A percentile compares a stretch with the other conserved stretches of the same genome.
Evolutionary conservation across 2,113 vertebrate genomes (phyloP).

Genomic region (Hippolais icterina): DNA sequence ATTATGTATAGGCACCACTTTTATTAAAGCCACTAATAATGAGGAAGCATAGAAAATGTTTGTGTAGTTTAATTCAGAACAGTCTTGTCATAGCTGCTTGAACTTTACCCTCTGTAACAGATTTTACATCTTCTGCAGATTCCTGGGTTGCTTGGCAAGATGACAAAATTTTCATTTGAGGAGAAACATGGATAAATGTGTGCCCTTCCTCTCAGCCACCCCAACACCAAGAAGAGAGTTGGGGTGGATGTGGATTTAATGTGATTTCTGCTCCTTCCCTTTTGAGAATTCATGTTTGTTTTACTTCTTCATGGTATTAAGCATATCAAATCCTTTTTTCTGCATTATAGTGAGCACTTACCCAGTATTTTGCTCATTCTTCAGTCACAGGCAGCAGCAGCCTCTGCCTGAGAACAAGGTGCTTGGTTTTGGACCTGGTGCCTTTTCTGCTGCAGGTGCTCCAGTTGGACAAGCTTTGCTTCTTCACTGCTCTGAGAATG

Average conservation of each 20-base stretch:
- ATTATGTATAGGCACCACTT: background rate
- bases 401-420: background rate
- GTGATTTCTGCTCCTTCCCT: background rate
- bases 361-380: background rate
- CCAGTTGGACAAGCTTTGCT: background rate
- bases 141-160: background rate
- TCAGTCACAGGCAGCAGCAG: background rate
- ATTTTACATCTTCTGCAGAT: background rate
- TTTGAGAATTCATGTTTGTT: background rate
- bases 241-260: background rate
- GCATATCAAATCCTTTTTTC: background rate
- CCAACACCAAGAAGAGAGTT: background rate
- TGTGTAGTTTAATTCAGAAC: background rate
- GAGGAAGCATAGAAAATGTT: background rate
- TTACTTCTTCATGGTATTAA: background rate
- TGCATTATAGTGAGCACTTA: background rate
- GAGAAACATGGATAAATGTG: background rate
- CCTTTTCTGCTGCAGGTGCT: background rate
- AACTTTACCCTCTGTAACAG: background rate
- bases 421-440: background rate
- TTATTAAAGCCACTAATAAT: slow-evolving; percentile 13
- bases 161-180: background rate
- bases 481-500: background rate
- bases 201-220: background rate
- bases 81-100: background rate